A percentile compares a stretch with the other conserved stretches of the same genome.
Evolutionary conservation across 2,888 invertebrate genomes (phyloP).

Genomic region (Eilema sororculum): DNA sequence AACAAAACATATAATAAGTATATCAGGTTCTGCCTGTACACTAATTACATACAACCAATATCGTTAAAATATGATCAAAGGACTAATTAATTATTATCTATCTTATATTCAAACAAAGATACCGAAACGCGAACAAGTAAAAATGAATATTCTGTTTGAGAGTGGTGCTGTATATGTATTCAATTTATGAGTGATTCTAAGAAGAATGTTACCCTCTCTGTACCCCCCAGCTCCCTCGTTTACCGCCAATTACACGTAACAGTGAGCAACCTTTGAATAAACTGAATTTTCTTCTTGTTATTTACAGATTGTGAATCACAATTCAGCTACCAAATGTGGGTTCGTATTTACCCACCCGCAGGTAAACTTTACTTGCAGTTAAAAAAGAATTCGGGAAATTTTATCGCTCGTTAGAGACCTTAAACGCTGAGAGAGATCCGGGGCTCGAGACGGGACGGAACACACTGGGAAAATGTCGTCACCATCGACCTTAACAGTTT

Average conservation of each 20-base stretch:
- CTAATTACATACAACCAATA: constrained; percentile 1
- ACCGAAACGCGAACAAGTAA: constrained; percentile 34
- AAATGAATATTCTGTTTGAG: constrained; percentile 37
- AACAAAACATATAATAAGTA: constrained; percentile 1
- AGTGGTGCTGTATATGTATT: constrained; percentile 36
- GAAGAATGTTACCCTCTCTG: constrained; percentile 34
- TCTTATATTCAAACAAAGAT: constrained; percentile 30
- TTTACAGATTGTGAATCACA: constrained; percentile 79
- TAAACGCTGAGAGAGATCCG: constrained; percentile 66
- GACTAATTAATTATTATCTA: constrained; percentile 28
- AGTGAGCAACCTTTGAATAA: constrained; percentile 55
- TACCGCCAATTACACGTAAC: constrained; percentile 56
- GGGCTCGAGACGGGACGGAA: constrained; percentile 43
- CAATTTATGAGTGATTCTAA: constrained; percentile 51
- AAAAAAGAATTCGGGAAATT: constrained; percentile 80
- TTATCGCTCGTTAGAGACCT: constrained; percentile 85
- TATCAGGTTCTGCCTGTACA: background rate
- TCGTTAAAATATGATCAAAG: constrained; percentile 12
- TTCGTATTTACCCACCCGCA: constrained; percentile 83
- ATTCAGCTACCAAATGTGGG: constrained; percentile 79
- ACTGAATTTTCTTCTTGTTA: constrained; percentile 68
- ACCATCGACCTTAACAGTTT: constrained; percentile 49
- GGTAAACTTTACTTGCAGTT: constrained; percentile 81
- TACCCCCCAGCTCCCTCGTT: constrained; percentile 21
- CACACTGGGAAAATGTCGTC: constrained; percentile 46